phyloP scores from a whole-genome alignment of 2,113 vertebrate species.

The Oncorhynchus tshawytscha region DNA sequence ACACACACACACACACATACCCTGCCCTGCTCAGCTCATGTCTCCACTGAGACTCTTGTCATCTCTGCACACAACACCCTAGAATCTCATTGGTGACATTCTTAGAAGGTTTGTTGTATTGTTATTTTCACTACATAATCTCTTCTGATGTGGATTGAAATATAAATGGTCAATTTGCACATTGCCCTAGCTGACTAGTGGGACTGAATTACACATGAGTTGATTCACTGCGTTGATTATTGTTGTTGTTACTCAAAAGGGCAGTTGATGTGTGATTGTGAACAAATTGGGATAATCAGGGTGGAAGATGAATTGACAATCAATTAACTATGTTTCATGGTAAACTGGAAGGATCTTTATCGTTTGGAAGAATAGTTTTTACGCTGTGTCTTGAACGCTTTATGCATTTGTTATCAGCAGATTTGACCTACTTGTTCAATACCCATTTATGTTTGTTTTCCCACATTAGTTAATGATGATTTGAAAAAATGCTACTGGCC shows the following conservation, averaged over 20 bases:
- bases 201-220: not conserved
- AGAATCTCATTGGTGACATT: not conserved
- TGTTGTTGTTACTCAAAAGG: not conserved
- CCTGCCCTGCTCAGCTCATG: constrained; percentile 18
- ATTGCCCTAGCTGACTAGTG: not conserved
- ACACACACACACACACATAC: not conserved
- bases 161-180: not conserved
- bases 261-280: not conserved
- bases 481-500: not conserved
- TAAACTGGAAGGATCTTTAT: constrained; percentile 38
- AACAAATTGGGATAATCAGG: constrained; percentile 19
- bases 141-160: not conserved
- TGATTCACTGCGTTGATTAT: not conserved
- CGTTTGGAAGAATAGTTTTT: not conserved
- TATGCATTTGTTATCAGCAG: constrained; percentile 5
- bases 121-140: not conserved
- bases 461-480: not conserved
- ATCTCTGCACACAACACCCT: not conserved
- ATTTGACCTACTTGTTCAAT: constrained; percentile 11
- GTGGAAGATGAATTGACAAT: constrained; percentile 44
- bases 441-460: not conserved
- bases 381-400: constrained; percentile 11
- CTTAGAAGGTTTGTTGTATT: not conserved
- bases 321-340: not conserved
- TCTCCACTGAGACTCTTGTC: constrained; percentile 19